A percentile compares a stretch with the other conserved stretches of the same genome.
These are phyloP conservation scores for Myotis daubentonii DNA, from an alignment of 2,797 vertebrate genomes.

Conservation along the genomic window DNA sequence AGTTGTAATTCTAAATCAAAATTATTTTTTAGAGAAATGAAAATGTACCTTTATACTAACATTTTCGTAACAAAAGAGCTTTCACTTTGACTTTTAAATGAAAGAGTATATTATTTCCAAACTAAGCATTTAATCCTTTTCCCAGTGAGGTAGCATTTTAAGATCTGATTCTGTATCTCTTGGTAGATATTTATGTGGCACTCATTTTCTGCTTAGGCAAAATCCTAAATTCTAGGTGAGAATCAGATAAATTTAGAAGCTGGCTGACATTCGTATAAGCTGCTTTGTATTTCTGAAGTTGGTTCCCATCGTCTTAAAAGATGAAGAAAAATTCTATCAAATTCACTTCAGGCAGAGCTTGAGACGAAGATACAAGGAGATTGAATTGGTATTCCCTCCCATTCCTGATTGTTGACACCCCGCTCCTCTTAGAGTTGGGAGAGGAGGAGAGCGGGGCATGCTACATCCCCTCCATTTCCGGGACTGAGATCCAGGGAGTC, in stretches of 20 bases:
- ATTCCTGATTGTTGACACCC: accelerated
- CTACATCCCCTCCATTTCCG: not conserved
- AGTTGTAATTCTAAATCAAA: not conserved
- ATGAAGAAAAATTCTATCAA: not conserved
- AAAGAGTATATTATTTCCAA: conserved; percentile 42
- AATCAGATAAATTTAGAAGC: conserved; percentile 61
- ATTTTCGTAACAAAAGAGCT: not conserved
- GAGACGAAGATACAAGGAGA: not conserved
- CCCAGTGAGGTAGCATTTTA: not conserved
- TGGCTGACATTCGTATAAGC: conserved; percentile 14
- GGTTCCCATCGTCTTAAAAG: conserved; percentile 8
- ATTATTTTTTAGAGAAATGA: not conserved
- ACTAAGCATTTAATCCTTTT: not conserved
- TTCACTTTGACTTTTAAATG: conserved; percentile 63
- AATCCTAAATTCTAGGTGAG: conserved; percentile 55
- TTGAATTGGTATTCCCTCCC: not conserved
- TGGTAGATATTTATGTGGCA: not conserved
- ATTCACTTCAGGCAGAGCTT: not conserved
- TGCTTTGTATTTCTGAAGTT: conserved; percentile 41
- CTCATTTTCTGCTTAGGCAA: conserved; percentile 19
- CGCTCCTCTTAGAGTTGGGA: not conserved
- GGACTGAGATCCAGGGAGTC: not conserved
- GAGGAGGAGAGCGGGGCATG: not conserved
- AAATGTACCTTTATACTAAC: not conserved
- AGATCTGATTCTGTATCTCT: conserved; percentile 22